Evolutionary conservation across 2,888 invertebrate species (phyloP), one percentile per base, ranked within the genome.

Genomic region (Tromatobia lineatoria): DNA sequence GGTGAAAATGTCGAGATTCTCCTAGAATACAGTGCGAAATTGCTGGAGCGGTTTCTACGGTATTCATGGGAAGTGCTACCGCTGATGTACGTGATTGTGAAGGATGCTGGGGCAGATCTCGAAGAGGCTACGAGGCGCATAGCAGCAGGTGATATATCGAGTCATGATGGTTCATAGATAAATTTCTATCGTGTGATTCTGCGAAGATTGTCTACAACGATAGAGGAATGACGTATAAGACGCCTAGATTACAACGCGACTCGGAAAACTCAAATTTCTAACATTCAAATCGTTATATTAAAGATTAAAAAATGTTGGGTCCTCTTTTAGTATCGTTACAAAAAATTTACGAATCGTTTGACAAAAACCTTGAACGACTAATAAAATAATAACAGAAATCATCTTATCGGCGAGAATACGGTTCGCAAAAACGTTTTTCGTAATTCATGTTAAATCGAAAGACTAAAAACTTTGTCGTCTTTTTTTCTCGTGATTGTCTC

Each of bases 11-110:
- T 94, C 79, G 95, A 95, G 91, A 93, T 96, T 75, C 94, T 96
- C 89, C 94, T 97, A 91, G 96, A 97, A 90, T 96, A 96, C 94
- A 97, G 97, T 92, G 96, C 96, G 90, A 96, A 96, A 92, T 83
- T 91, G 8, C 79, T 91, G 52, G 78, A 88, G 34, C 81, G 96
- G 94, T 97, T 97, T 94, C 95, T 96, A 91, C 85, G 81, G 42
- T 97, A 97, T 93, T 96, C 97, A 4, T 97, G 96, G 96, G 96
- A 97, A 93, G 96, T 97, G 96, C 96, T 97, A 96, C 96, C 97
- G 23, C 94, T 97, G 52, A 96, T 97, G 94, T 96, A 97, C 94
- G 96, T 96, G 91, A 97, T 97, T 94, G 95, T 97, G 83, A 97
- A 97, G 92, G 96, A 96, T 90, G 96, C 96, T 67, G 95, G 96